Evolutionary conservation across 2,113 vertebrate genomes (phyloP).

Genomic region (Meles meles): DNA sequence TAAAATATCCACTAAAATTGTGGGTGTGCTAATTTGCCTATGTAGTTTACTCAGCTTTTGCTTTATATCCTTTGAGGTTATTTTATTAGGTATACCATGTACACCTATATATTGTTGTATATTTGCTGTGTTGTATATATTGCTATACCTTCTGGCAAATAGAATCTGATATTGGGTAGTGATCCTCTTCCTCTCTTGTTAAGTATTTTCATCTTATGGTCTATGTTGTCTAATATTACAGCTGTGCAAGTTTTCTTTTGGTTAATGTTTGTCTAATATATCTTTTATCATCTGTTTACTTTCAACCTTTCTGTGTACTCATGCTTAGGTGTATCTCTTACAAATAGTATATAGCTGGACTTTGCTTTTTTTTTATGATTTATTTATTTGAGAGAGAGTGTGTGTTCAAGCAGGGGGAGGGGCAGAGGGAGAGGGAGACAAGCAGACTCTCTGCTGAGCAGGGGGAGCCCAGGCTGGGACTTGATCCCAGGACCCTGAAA

Average conservation of each 20-base stretch:
- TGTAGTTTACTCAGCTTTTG: not conserved
- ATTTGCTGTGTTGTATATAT: not conserved
- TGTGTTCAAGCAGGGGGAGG: not conserved
- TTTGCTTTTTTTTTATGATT: not conserved
- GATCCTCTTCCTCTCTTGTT: not conserved
- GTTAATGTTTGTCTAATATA: not conserved
- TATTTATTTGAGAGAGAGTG: not conserved
- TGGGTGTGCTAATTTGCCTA: not conserved
- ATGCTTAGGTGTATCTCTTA: not conserved
- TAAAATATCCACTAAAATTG: conserved; percentile 7
- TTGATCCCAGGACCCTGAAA: not conserved
- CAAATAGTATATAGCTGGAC: not conserved
- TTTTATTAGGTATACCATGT: not conserved
- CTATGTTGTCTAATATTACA: not conserved
- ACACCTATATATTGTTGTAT: not conserved
- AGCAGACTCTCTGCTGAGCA: not conserved
- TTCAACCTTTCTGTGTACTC: not conserved
- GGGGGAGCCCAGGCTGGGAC: not conserved
- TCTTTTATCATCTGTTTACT: conserved; percentile 5
- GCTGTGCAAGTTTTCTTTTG: not conserved
- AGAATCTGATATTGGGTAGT: not conserved
- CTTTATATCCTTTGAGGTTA: not conserved
- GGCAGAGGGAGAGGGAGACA: not conserved
- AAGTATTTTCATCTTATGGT: not conserved
- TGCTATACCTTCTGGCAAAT: not conserved